Evolutionary conservation across 2,888 invertebrate genomes (phyloP).

Genomic region (Heliconius ethilla): DNA sequence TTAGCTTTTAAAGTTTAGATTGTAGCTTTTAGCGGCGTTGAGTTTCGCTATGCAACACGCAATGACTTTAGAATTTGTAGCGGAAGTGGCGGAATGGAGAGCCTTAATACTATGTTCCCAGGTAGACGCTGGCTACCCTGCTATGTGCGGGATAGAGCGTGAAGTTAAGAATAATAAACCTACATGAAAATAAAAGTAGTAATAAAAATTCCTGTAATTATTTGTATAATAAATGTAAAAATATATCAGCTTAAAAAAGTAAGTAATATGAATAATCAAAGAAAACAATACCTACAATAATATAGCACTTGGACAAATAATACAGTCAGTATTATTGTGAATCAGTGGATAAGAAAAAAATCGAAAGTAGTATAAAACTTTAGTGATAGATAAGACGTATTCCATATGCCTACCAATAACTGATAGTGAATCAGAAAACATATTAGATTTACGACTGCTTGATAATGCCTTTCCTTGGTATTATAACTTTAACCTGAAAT

Average conservation of each 20-base stretch:
- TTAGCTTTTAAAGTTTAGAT: background rate
- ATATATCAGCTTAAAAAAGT: background rate
- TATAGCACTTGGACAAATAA: constrained; percentile 19
- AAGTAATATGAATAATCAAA: background rate
- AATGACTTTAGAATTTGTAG: too few species aligned
- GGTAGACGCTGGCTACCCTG: background rate
- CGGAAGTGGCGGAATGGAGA: background rate
- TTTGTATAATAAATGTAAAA: background rate
- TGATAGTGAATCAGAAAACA: background rate
- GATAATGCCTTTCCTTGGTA: background rate
- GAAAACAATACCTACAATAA: background rate
- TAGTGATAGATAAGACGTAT: background rate
- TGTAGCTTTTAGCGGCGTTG: background rate
- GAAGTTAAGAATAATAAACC: too few species aligned
- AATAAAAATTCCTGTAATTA: too few species aligned
- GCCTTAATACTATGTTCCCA: background rate
- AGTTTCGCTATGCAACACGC: too few species aligned
- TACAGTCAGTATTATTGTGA: background rate
- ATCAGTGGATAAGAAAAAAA: background rate
- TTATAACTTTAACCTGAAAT: too few species aligned
- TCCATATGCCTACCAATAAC: background rate
- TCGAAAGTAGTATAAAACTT: background rate
- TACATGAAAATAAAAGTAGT: too few species aligned
- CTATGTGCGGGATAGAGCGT: too few species aligned
- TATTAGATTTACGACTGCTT: background rate